A percentile compares a stretch with the other conserved stretches of the same genome.
These are phyloP conservation scores for Anneissia japonica DNA, from an alignment of 35 echinoderm and acorn worm genomes.

Conservation along the genomic window DNA sequence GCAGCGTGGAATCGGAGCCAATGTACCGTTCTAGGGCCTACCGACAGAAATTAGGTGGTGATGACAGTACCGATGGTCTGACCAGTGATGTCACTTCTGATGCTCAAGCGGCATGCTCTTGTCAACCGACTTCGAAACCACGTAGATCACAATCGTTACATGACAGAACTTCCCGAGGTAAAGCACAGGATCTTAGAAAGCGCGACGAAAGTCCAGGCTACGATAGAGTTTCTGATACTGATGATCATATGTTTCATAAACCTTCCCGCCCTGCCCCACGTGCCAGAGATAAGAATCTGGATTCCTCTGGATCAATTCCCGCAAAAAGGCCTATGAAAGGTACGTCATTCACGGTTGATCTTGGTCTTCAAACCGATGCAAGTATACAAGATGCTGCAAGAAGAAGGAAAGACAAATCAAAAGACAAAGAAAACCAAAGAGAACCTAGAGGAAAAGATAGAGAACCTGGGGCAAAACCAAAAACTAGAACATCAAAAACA, in stretches of 20 bases:
- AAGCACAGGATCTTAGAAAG: neutral
- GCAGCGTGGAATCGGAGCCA: neutral
- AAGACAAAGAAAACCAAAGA: constrained; percentile 25
- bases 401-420: constrained; percentile 4
- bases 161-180: neutral
- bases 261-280: neutral
- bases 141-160: neutral
- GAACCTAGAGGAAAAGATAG: constrained; percentile 18
- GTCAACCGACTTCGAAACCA: neutral
- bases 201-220: neutral
- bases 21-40: neutral
- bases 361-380: constrained; percentile 8
- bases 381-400: neutral
- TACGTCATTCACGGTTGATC: constrained; percentile 56
- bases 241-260: neutral
- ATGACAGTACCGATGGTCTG: neutral
- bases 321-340: constrained; percentile 19
- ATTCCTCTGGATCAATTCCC: neutral
- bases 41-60: neutral
- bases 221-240: neutral
- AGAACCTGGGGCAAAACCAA: constrained; percentile 17
- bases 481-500: neutral
- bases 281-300: neutral
- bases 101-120: neutral
- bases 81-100: neutral